These are phyloP conservation scores for Carabus problematicus DNA, from an alignment of 2,888 invertebrate genomes.

Conservation along the genomic window DNA sequence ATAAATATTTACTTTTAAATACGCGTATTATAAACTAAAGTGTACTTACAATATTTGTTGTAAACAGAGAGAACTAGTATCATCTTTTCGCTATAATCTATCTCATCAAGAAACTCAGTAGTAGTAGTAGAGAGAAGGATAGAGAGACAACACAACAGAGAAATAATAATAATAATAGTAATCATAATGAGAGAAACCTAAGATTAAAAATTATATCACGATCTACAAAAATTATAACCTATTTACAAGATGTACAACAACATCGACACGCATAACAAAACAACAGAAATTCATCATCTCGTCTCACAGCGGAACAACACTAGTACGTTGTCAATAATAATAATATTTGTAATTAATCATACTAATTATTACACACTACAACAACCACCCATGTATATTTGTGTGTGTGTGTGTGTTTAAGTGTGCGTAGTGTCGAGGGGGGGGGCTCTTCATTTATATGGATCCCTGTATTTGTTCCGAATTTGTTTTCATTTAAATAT, in stretches of 20 bases:
- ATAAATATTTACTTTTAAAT: conserved; percentile 38
- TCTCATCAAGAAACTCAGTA: conserved; percentile 28
- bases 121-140: too few relatives aligned
- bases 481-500: conserved; percentile 59
- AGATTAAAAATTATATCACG: conserved; percentile 43
- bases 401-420: too few relatives aligned
- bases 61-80: conserved; percentile 24
- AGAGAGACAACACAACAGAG: conserved; percentile 39
- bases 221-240: conserved; percentile 42
- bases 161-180: conserved; percentile 39
- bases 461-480: conserved; percentile 63
- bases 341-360: conserved; percentile 27
- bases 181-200: conserved; percentile 40
- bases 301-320: conserved; percentile 36
- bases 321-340: conserved; percentile 18
- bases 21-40: conserved; percentile 32
- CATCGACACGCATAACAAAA: conserved; percentile 42
- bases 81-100: conserved; percentile 11
- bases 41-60: conserved; percentile 26
- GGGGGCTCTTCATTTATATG: conserved; percentile 28
- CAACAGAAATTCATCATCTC: conserved; percentile 34
- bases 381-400: neutral
- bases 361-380: conserved; percentile 26
- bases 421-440: too few relatives aligned
- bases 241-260: conserved; percentile 39